Percentiles rank a stretch among this genome's conserved stretches.
Evolutionary conservation across 2,888 invertebrate species (phyloP).

Genomic region (Pegoplata infirma): DNA sequence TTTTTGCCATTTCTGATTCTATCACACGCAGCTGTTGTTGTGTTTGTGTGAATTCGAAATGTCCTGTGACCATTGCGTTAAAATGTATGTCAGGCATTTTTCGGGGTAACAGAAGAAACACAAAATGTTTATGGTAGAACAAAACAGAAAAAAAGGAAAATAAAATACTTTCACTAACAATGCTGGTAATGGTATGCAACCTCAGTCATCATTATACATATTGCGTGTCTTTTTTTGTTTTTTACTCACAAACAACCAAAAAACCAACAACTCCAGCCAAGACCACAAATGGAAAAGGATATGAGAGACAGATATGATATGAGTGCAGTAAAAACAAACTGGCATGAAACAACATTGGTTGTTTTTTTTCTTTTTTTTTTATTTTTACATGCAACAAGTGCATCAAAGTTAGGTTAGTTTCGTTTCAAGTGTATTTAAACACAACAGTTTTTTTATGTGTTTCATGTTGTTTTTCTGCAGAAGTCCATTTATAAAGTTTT

Average conservation of each 20-base stretch:
- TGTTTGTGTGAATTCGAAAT: slow-evolving; percentile 6
- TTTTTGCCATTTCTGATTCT: slow-evolving; percentile 1
- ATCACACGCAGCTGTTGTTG: slow-evolving; percentile 20
- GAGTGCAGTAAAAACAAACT: slow-evolving; percentile 38
- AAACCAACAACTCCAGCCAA: slow-evolving; percentile 20
- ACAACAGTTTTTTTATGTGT: too few species aligned
- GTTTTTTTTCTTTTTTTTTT: too few species aligned
- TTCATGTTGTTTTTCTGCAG: too few species aligned
- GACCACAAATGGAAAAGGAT: slow-evolving; percentile 37
- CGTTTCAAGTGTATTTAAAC: background rate
- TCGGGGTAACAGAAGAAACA: background rate
- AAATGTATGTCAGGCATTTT: slow-evolving; percentile 35
- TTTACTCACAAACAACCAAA: slow-evolving; percentile 21
- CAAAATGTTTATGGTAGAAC: too few species aligned
- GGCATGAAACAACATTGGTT: slow-evolving; percentile 40
- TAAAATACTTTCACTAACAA: slow-evolving; percentile 51
- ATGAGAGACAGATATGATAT: slow-evolving; percentile 43
- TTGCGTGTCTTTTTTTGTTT: slow-evolving; percentile 45
- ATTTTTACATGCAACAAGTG: slow-evolving; percentile 49
- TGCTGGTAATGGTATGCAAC: slow-evolving; percentile 46
- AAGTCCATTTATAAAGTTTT: too few species aligned
- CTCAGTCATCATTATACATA: slow-evolving; percentile 46
- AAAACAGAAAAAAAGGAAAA: slow-evolving; percentile 18
- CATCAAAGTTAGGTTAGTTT: background rate
- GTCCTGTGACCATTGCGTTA: slow-evolving; percentile 21